Base-by-base conservation (phyloP, 2,888 invertebrate genomes). In the Drosophila subquinaria region DNA sequence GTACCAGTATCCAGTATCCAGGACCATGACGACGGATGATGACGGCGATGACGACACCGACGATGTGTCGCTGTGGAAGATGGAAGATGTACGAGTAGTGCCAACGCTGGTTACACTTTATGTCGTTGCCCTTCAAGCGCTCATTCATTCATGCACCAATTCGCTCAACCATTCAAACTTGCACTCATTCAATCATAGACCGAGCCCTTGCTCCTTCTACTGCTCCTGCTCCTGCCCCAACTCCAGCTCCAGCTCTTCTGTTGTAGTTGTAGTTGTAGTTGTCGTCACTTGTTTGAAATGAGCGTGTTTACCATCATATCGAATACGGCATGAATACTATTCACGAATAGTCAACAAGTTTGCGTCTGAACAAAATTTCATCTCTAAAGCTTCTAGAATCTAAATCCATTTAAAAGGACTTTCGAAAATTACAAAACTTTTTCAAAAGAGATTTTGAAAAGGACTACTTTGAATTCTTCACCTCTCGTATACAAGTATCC, bases 131-230 rank as follows among this genome's bases (percentile, higher is more conserved):
- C 84, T 79, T 75, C 69, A 62, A 64, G 61, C 67, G 72, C 72
- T 81, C 79, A 69, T 73, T 76, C 88, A 81, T 73, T 72, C 64
- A 59, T 65, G 57, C 75, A 72, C 66, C 77, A 68, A 79, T 79
- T 82, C 74, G 70, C 70, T 72, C 72, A 82, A 59, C 42, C 74
- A 82, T 82, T 82, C 82, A 76, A 74, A 65, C 64, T 60, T 38
- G 57, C 71, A 83, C 84, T 81, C 72, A 81, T 78, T 83, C 83
- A 82, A 77, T 82, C 86, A 82, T 65, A 70, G 61, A 30, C 48
- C 42, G 23, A 45, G 33, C 30, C 15, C 27, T 33, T 11, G n/a
- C 42, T 64, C 45, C 30, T 2, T 8, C 30, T 8, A 6, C 4
- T 35, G 35, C 45, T 48, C 17, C 36, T 45, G 47, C 30, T 30